phyloP scores from a whole-genome alignment of 2,113 vertebrate genomes.

The Setophaga petechia region DNA sequence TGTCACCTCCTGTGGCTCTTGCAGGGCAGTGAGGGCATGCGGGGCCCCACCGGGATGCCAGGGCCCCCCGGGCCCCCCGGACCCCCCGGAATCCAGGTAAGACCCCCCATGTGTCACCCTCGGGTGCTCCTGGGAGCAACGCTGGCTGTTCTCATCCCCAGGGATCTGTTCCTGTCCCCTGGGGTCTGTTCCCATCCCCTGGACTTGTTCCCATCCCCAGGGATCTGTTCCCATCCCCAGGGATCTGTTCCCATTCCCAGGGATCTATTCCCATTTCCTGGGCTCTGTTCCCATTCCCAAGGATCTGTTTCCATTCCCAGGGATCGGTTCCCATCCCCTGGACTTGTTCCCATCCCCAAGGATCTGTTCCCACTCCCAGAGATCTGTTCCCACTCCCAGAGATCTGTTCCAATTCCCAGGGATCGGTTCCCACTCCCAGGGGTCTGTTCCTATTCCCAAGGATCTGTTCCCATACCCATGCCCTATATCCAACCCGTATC shows the following conservation, averaged over 20 bases:
- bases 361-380: background rate
- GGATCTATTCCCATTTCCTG: background rate
- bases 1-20: background rate
- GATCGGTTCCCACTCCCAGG: background rate
- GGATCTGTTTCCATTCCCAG: background rate
- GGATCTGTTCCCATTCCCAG: background rate
- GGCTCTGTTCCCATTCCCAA: too few relatives aligned
- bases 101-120: background rate
- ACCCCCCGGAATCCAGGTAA: slow-evolving; percentile 81
- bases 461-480: too few relatives aligned
- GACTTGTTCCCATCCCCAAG: background rate
- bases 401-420: background rate
- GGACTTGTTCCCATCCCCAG: too few relatives aligned
- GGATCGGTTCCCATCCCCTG: background rate
- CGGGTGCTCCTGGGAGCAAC: fast-evolving
- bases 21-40: slow-evolving; percentile 86
- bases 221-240: background rate
- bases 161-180: fast-evolving
- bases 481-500: too few relatives aligned
- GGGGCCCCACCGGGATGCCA: slow-evolving; percentile 81
- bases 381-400: background rate
- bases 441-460: background rate
- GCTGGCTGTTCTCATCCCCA: background rate
- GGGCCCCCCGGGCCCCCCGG: slow-evolving; percentile 84
- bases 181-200: background rate